A percentile compares a stretch with the other conserved stretches of the same genome.
These are phyloP conservation scores for Hirtodrosophila cameraria DNA, from an alignment of 2,888 invertebrate species.

Conservation along the genomic window DNA sequence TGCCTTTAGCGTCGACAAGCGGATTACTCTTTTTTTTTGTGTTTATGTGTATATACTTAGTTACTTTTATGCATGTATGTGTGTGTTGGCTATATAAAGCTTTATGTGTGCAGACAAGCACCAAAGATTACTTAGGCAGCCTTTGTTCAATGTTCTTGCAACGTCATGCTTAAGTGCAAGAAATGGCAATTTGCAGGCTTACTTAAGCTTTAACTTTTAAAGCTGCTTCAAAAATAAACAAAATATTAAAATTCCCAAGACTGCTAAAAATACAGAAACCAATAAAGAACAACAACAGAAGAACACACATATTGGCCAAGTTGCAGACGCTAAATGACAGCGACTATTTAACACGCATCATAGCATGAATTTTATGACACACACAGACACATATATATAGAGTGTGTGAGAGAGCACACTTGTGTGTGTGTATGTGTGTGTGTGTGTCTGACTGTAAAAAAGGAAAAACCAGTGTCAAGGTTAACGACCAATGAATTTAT, in stretches of 20 bases:
- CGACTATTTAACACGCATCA: slow-evolving; percentile 77
- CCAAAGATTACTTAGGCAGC: slow-evolving; percentile 28
- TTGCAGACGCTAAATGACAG: slow-evolving; percentile 61
- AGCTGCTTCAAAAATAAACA: slow-evolving; percentile 24
- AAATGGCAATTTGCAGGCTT: slow-evolving; percentile 65
- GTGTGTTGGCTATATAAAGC: not conserved
- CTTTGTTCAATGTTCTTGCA: slow-evolving; percentile 41
- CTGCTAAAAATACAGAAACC: slow-evolving; percentile 25
- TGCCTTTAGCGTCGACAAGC: slow-evolving; percentile 32
- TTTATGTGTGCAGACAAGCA: slow-evolving; percentile 5
- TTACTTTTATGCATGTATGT: not conserved
- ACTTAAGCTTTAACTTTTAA: slow-evolving; percentile 32
- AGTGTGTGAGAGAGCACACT: slow-evolving; percentile 5
- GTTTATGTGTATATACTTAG: slow-evolving; percentile 4
- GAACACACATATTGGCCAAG: slow-evolving; percentile 21
- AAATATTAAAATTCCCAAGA: slow-evolving; percentile 5
- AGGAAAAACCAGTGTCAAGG: slow-evolving; percentile 84
- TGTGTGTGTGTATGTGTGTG: slow-evolving; percentile 22
- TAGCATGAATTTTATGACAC: slow-evolving; percentile 65
- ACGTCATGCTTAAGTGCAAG: slow-evolving; percentile 55
- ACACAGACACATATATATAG: slow-evolving; percentile 21
- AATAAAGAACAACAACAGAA: slow-evolving; percentile 13
- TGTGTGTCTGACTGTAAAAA: slow-evolving; percentile 50
- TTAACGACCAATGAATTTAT: slow-evolving; percentile 85
- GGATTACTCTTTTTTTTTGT: slow-evolving; percentile 33